Base-by-base conservation (phyloP, 1,140 invertebrate species). In the Drosophila pallidifrons region DNA sequence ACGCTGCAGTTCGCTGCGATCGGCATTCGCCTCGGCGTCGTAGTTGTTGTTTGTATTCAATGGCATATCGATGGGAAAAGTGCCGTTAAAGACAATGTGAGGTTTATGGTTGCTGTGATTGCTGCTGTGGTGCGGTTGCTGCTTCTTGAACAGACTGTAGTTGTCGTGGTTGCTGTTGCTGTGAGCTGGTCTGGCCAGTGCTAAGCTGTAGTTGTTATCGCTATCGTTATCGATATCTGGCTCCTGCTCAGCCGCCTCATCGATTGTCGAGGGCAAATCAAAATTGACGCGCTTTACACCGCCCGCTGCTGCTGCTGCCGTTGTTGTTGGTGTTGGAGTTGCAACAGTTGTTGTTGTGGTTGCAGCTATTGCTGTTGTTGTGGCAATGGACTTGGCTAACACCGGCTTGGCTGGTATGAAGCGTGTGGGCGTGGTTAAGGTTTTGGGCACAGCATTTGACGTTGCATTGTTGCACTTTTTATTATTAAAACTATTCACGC, bases 61-160 rank as follows among this genome's bases (percentile, higher is more conserved):
- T 3, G 96, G 96, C 75, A 94, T 93, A 88, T 97, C 96, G 51
- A 97, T 97, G 1, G 96, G 96, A 93, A 95, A 97, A 5, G 96
- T 97, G 35, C 96, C 96, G 58, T 96, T 96, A 87, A 97, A 97
- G 43, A 97, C 94, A 45, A 92, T 92, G 30, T 92, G 85, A 2
- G 85, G 74, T 49, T 89, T 82, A 6, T 7, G 55, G 38, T 45
- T 43, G 67, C n/a, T 68, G 57, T 35, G 57, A 46, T 0, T 41
- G 55, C 3, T 25, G 38, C 2, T 13, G 57, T 25, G 28, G 68
- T 43, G 58, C 35, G 20, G 7, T 15, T 25, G 28, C 68, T 43
- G 58, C 46, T 20, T 5, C 28, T 59, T 74, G 35, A 20, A 32
- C 16, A 61, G 28, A 16, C 46, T 59, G 7, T 63, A 38, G 8